A percentile compares a stretch with the other conserved stretches of the same genome.
Evolutionary conservation across 2,888 invertebrate genomes (phyloP).

Genomic region (Ethmia dodecea): DNA sequence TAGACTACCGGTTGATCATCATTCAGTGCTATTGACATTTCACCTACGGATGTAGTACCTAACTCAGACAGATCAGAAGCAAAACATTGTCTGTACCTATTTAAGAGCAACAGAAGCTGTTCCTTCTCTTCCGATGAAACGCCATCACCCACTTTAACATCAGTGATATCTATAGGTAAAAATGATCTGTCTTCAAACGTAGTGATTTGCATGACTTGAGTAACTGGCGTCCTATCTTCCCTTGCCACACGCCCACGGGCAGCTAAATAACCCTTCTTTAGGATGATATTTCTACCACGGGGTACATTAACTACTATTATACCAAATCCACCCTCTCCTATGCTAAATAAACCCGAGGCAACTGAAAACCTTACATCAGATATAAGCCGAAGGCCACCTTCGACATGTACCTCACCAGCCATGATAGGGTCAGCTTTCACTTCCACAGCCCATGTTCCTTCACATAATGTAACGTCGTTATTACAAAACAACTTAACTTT

Average conservation of each 20-base stretch:
- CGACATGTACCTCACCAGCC: background rate
- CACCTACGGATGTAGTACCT: conserved; percentile 7
- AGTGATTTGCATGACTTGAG: background rate
- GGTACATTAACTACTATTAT: too few relatives aligned
- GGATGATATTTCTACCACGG: too few relatives aligned
- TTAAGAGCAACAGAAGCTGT: background rate
- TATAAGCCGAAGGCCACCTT: background rate
- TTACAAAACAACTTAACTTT: background rate
- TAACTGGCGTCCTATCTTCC: too few relatives aligned
- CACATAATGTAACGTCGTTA: background rate
- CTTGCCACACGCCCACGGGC: too few relatives aligned
- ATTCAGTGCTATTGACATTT: conserved; percentile 11
- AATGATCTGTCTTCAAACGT: background rate
- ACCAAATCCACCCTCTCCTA: too few relatives aligned
- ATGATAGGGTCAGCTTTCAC: background rate
- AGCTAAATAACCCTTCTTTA: too few relatives aligned
- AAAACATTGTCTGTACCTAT: conserved; percentile 10
- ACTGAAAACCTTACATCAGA: conserved; percentile 1
- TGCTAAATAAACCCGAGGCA: too few relatives aligned
- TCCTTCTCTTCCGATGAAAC: background rate
- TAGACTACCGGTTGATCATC: conserved; percentile 12
- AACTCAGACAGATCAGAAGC: conserved; percentile 9
- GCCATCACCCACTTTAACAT: background rate
- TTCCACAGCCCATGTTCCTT: background rate
- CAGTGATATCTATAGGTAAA: background rate